Evolutionary conservation across 2,888 invertebrate species (phyloP), one percentile per base, ranked within the genome.

Genomic region (Agrotis exclamationis): DNA sequence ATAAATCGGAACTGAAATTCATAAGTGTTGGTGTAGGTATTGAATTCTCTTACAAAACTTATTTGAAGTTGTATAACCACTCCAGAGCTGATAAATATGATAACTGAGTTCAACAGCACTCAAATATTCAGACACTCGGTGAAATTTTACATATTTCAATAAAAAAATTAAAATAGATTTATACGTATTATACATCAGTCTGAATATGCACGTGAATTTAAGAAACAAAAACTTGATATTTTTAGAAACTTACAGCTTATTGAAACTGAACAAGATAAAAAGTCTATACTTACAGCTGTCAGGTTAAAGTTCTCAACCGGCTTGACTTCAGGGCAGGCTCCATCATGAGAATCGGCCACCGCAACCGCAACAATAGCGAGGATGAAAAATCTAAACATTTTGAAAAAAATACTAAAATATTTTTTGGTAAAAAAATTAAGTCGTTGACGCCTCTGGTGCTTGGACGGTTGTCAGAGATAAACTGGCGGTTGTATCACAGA

Each of bases 261-360:
- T n/a, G 20, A 39, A 48, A 28, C 11, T 24, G 5, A 28, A 51
- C 16, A n/a, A 39, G 7, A 48, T 20, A 45, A 33, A 22, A 45
- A 47, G 0, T 50, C 3, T 39, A 57, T 60, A 92, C 92, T 92
- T 71, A 92, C 92, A 70, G 91, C 91, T 28, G 92, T 88, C 2
- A 94, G 68, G 70, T 95, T 92, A 86, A 95, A 94, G 74, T 94
- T 91, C 60, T 90, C 87, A 18, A 94, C 90, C 3, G 93, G 89
- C 74, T 92, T 92, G 48, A 93, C 80, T 0, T 91, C 91, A 14
- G 94, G 93, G 63, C 95, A 95, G 24, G 86, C 83, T 2, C 93
- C 93, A 20, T 93, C 91, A 58, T 92, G 90, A 50, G 90, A 88
- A n/a, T 89, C 88, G 0, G 92, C 94, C 14, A 90, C 80, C 48